These are phyloP conservation scores for Clarias pachynema DNA, from an alignment of 2,797 vertebrate genomes.

Conservation along the genomic window DNA sequence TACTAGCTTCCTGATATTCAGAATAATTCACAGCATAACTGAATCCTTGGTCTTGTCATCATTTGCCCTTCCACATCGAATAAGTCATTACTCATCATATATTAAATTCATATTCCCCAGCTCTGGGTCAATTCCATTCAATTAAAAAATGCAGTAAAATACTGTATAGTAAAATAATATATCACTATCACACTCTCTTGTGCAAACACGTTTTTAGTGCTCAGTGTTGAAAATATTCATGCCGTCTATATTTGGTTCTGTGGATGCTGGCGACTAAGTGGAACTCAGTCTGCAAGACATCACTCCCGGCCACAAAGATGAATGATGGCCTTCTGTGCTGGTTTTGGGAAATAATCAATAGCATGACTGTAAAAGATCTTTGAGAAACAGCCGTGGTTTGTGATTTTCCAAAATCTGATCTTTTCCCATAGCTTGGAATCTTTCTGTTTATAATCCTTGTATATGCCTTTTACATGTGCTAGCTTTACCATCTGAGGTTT, in stretches of 20 bases:
- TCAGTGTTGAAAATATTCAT: constrained; percentile 67
- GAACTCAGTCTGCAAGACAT: constrained; percentile 65
- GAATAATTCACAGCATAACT: background rate
- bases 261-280: constrained; percentile 61
- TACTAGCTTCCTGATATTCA: background rate
- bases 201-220: constrained; percentile 50
- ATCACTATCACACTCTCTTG: constrained; percentile 28
- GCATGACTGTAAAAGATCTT: constrained; percentile 59
- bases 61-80: background rate
- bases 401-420: constrained; percentile 54
- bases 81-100: background rate
- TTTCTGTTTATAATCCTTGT: constrained; percentile 36
- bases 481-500: constrained; percentile 25
- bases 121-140: background rate
- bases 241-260: constrained; percentile 67
- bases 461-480: background rate
- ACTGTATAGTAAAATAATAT: no score
- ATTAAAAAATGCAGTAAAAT: background rate
- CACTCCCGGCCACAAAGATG: constrained; percentile 61
- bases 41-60: constrained; percentile 6
- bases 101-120: background rate
- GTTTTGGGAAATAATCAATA: constrained; percentile 76
- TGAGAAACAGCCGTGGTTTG: constrained; percentile 36
- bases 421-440: constrained; percentile 50
- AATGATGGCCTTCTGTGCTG: constrained; percentile 71